These are phyloP conservation scores for Meiosimyza decipiens DNA, from an alignment of 2,888 invertebrate genomes.

Conservation along the genomic window DNA sequence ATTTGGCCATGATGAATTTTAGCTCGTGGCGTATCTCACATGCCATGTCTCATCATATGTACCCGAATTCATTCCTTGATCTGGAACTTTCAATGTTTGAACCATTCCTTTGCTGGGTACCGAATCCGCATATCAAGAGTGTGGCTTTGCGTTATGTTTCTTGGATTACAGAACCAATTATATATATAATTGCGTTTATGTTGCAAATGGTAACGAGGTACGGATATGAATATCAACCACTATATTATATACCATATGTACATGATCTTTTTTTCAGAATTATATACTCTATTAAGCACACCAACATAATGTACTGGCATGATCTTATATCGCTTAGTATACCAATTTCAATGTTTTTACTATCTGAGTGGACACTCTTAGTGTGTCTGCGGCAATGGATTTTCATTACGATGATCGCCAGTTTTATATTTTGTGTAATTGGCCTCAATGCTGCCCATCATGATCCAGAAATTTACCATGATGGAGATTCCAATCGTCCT, in stretches of 20 bases:
- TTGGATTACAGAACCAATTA: constrained; percentile 68
- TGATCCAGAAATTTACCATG: constrained; percentile 82
- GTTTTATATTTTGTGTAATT: constrained; percentile 73
- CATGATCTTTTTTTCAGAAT: constrained; percentile 50
- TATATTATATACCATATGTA: not conserved
- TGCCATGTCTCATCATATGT: constrained; percentile 81
- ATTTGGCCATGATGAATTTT: constrained; percentile 72
- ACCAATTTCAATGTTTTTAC: constrained; percentile 66
- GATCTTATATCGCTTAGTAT: constrained; percentile 67
- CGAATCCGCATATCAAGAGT: constrained; percentile 69
- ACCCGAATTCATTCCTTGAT: constrained; percentile 81
- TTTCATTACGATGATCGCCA: constrained; percentile 69
- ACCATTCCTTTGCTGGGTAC: constrained; percentile 76
- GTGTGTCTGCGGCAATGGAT: constrained; percentile 68
- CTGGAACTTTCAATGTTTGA: constrained; percentile 77
- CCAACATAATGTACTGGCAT: constrained; percentile 62
- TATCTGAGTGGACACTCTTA: constrained; percentile 55
- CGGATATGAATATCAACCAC: not conserved
- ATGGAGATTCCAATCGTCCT: constrained; percentile 73
- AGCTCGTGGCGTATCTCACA: constrained; percentile 82
- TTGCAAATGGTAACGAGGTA: constrained; percentile 60
- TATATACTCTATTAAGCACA: constrained; percentile 53
- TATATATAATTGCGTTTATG: constrained; percentile 57
- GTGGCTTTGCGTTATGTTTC: constrained; percentile 69
- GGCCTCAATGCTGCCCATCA: constrained; percentile 83